Conservation (phyloP, 2,888 invertebrate species). For the Cylindroiulus punctatus region DNA sequence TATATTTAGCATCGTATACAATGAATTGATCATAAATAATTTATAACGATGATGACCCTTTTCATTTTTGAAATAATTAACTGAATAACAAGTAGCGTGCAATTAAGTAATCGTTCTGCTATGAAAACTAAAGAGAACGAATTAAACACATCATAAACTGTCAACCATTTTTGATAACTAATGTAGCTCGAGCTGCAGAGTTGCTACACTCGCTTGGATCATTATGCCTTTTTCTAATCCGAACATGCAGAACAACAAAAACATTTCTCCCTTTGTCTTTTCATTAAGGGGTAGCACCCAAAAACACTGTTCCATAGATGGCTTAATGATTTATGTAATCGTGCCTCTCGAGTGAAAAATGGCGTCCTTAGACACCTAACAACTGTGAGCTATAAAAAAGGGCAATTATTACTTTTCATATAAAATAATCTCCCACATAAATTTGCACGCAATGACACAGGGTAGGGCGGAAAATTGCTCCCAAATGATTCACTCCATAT, state of each 20-base stretch:
- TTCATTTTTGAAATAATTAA: slow-evolving; percentile 12
- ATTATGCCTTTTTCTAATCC: neutral
- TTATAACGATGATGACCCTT: neutral
- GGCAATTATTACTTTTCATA: slow-evolving; percentile 40
- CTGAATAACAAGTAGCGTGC: neutral
- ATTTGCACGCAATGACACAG: neutral
- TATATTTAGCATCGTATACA: no score
- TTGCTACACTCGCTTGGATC: neutral
- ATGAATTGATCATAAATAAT: neutral
- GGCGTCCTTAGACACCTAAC: slow-evolving; percentile 1
- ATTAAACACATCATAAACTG: neutral
- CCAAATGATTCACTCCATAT: slow-evolving; percentile 34
- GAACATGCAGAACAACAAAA: neutral
- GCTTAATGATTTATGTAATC: neutral
- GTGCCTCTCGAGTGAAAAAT: neutral
- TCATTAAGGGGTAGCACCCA: neutral
- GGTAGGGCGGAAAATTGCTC: neutral
- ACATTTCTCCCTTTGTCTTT: neutral
- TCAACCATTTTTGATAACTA: neutral
- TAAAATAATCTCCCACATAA: slow-evolving; percentile 42
- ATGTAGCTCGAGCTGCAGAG: neutral
- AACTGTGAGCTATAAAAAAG: neutral
- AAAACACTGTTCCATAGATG: neutral
- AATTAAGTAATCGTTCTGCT: slow-evolving; percentile 9
- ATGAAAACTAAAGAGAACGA: neutral